Base-by-base conservation (phyloP, 2,113 vertebrate genomes). In the Antechinus flavipes region DNA sequence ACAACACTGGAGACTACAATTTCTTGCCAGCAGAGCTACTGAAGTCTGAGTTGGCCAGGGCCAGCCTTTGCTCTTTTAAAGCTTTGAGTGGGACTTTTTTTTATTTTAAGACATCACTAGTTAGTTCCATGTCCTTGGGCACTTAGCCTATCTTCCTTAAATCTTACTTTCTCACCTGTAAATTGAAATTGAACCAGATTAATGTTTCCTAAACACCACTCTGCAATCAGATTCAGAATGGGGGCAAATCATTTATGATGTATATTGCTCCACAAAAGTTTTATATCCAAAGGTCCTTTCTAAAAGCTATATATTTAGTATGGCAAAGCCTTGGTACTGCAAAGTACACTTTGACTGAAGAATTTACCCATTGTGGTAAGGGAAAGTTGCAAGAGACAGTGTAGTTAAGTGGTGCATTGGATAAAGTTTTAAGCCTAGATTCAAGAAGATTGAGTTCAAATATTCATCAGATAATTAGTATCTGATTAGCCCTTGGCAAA, bases 41-140 rank as follows among this genome's bases (percentile, higher is more conserved):
- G 94, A 97, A 97, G 54, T 90, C 14, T 8, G 50, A 50, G 61
- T 0, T 49, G 94, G 84, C 92, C 42, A 94, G 95, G 93, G 46
- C 93, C 97, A 90, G 94, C 54, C 93, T 96, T 93, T 61, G 76
- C 96, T 98, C 95, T 95, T 97, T 97, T 97, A 58, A 94, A 96
- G 92, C 94, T 96, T 91, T 96, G 92, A 0, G 0, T 89, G 76
- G 94, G n/a, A 42, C 90, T 96, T 95, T 93, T 93, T 49, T 54
- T 46, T 92, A 16, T 49, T 55, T 1, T 58, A 49, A 46, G 89
- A 89, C 91, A 47, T 55, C 46, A 12, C 42, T 42, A 84, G 19
- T 84, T 42, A 84, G n/a, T 84, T 84, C 19, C 19, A 23, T 42
- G 68, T 84, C 35, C 19, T 84, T 84, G n/a, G 68, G 7, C 35